A percentile compares a stretch with the other conserved stretches of the same genome.
Evolutionary conservation across 2,113 vertebrate species (phyloP).

Genomic region (Etia nguti): DNA sequence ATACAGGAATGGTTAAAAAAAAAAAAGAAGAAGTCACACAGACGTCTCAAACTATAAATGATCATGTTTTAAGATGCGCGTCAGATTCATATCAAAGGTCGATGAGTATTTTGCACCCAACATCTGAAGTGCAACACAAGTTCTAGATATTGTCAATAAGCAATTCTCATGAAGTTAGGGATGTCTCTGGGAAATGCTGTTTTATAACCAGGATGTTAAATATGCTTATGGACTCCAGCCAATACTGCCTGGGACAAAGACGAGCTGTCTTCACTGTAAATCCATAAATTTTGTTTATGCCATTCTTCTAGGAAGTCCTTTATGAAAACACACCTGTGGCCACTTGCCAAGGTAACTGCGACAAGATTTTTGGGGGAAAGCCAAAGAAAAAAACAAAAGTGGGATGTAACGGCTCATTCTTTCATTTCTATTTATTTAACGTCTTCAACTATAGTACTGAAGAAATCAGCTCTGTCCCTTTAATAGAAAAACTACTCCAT

Average conservation of each 20-base stretch:
- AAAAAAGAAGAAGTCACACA: neutral
- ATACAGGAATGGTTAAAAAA: neutral
- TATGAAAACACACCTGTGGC: neutral
- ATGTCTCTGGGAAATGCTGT: neutral
- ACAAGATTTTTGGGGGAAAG: neutral
- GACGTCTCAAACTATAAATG: neutral
- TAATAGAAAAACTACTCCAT: conserved; percentile 54
- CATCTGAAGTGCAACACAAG: neutral
- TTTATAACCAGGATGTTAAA: neutral
- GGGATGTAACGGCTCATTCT: neutral
- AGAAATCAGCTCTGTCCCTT: conserved; percentile 48
- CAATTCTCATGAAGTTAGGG: neutral
- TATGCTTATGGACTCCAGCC: neutral
- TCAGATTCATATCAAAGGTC: neutral
- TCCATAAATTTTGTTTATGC: neutral
- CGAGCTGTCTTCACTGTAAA: neutral
- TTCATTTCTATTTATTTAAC: neutral
- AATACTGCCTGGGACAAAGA: neutral
- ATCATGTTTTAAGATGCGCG: neutral
- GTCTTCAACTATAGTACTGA: neutral
- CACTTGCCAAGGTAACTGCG: neutral
- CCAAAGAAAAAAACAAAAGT: neutral
- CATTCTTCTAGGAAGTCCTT: neutral
- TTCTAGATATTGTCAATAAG: neutral
- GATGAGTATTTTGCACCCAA: neutral